Percentiles rank a stretch among this genome's conserved stretches.
Conservation (phyloP, 1,140 invertebrate genomes). For the Lamellibrachia luymesi region DNA sequence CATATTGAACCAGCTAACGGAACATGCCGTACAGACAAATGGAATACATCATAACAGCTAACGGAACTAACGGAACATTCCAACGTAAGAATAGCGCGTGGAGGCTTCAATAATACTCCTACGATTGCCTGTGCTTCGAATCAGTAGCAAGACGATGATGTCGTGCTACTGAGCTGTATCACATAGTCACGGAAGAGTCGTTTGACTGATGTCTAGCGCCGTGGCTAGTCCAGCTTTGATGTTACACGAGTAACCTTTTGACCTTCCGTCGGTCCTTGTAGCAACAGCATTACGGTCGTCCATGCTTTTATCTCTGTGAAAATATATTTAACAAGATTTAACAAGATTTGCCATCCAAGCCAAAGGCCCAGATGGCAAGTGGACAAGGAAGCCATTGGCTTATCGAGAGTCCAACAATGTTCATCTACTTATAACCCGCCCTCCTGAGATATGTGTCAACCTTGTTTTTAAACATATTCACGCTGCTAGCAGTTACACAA, state of each 20-base stretch:
- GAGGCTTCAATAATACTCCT: neutral
- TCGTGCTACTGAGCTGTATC: neutral
- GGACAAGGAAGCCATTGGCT: too few relatives aligned
- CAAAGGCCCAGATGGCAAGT: too few relatives aligned
- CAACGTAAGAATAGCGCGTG: neutral
- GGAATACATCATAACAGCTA: neutral
- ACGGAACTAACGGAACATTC: neutral
- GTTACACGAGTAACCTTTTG: neutral
- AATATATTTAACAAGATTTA: too few relatives aligned
- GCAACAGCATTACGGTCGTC: neutral
- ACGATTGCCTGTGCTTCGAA: neutral
- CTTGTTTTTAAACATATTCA: too few relatives aligned
- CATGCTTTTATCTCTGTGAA: neutral
- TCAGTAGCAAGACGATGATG: neutral
- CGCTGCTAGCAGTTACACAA: too few relatives aligned
- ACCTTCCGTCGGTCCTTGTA: neutral
- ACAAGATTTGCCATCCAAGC: too few relatives aligned
- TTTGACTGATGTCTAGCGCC: neutral
- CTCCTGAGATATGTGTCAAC: too few relatives aligned
- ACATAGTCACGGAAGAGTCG: neutral
- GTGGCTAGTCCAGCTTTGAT: neutral
- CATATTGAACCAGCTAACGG: too few relatives aligned
- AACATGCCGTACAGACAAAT: too few relatives aligned
- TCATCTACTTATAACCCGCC: too few relatives aligned
- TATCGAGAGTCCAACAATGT: too few relatives aligned